Evolutionary conservation across 2,113 vertebrate genomes (phyloP).

Genomic region (Daboia siamensis): DNA sequence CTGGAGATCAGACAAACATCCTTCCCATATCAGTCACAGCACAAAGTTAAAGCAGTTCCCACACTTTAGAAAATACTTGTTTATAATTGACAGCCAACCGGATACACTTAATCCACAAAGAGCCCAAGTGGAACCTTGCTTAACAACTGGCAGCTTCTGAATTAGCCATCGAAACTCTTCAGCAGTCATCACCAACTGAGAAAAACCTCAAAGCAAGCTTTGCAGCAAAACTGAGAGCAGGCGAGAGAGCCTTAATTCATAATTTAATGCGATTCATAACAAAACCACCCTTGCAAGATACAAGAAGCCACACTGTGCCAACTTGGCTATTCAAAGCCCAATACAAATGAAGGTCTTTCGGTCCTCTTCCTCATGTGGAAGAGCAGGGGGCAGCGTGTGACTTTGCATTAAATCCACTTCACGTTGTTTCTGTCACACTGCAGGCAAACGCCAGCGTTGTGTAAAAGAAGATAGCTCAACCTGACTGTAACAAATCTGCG

Average conservation of each 20-base stretch:
- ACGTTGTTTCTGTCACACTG: background rate
- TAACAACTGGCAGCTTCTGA: background rate
- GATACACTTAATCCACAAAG: background rate
- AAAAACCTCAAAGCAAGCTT: background rate
- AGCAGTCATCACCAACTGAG: background rate
- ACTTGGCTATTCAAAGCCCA: background rate
- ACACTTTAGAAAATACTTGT: background rate
- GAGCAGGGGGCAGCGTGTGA: background rate
- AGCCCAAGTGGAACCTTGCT: background rate
- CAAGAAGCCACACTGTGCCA: background rate
- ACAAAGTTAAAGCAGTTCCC: background rate
- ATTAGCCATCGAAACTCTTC: background rate
- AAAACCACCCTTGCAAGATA: background rate
- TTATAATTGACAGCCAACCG: background rate
- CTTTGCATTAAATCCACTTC: background rate
- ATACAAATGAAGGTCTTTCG: background rate
- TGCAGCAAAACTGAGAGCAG: background rate
- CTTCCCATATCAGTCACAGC: background rate
- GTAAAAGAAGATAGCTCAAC: background rate
- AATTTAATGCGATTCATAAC: constrained; percentile 12
- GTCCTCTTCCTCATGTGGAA: background rate
- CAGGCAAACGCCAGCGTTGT: background rate
- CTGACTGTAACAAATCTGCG: background rate
- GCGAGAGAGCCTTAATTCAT: background rate
- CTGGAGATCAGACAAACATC: background rate